phyloP scores from a whole-genome alignment of 1,140 invertebrate genomes.

The Drosophila pandora region DNA sequence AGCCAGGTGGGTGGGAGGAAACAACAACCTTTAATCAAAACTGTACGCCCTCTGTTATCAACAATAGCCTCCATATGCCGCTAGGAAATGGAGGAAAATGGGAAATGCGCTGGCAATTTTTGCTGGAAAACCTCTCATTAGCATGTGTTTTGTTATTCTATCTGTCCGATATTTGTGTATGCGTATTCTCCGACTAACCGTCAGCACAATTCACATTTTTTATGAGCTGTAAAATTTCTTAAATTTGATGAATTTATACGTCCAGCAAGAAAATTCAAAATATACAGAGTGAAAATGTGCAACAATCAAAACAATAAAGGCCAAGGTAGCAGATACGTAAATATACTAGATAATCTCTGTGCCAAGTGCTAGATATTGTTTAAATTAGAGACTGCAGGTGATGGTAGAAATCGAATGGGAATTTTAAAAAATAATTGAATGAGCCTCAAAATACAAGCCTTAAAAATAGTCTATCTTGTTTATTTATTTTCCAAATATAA shows the following conservation, averaged over 20 bases:
- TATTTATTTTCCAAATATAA: neutral
- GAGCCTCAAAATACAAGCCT: neutral
- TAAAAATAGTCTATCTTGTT: no score
- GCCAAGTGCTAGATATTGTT: neutral
- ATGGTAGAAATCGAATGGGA: neutral
- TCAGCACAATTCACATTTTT: conserved; percentile 72
- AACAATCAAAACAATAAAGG: conserved; percentile 43
- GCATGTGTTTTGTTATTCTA: conserved; percentile 4
- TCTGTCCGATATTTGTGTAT: neutral
- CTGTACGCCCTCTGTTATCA: conserved; percentile 59
- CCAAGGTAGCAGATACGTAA: conserved; percentile 20
- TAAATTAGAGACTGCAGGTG: conserved; percentile 9
- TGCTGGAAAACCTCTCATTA: conserved; percentile 35
- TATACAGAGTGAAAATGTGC: conserved; percentile 44
- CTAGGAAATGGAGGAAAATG: conserved; percentile 1
- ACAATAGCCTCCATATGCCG: conserved; percentile 46
- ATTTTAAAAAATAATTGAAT: neutral
- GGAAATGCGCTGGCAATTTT: conserved; percentile 30
- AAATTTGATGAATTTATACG: conserved; percentile 77
- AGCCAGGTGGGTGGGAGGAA: conserved; percentile 17
- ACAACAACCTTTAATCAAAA: conserved; percentile 60
- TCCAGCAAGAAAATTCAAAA: conserved; percentile 30
- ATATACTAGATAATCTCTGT: conserved; percentile 6
- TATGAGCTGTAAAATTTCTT: conserved; percentile 77
- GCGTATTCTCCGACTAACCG: conserved; percentile 26